phyloP scores from a whole-genome alignment of 2,113 vertebrate species.

The Naja naja region DNA sequence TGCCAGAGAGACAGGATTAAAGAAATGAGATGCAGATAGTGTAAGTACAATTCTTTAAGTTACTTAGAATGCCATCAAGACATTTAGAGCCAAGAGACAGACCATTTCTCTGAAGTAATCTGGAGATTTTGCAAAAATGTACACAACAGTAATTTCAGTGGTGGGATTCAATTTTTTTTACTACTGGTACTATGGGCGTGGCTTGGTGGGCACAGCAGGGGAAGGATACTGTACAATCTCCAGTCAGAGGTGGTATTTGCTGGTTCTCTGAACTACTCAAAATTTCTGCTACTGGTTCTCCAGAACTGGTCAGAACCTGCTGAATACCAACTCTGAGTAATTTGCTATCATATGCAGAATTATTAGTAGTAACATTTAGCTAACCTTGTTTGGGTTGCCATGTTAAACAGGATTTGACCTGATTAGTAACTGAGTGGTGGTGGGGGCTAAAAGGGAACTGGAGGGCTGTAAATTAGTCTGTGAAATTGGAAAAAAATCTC shows the following conservation, averaged over 20 bases:
- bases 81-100: neutral
- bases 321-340: no score
- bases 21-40: neutral
- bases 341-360: neutral
- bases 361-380: neutral
- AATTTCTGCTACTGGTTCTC: no score
- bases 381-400: neutral
- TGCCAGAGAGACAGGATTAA: neutral
- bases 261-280: no score
- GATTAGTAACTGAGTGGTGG: neutral
- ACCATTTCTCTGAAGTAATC: neutral
- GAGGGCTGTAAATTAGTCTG: neutral
- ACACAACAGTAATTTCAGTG: neutral
- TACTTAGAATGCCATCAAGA: neutral
- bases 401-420: neutral
- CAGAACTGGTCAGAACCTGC: no score
- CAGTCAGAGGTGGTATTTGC: no score
- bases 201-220: no score
- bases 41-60: neutral
- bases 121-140: neutral
- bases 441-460: neutral
- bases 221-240: no score
- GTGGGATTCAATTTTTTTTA: no score
- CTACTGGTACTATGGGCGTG: no score
- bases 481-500: neutral